These are phyloP conservation scores for Hemiprocne comata DNA, from an alignment of 2,113 vertebrate genomes.

Conservation along the genomic window DNA sequence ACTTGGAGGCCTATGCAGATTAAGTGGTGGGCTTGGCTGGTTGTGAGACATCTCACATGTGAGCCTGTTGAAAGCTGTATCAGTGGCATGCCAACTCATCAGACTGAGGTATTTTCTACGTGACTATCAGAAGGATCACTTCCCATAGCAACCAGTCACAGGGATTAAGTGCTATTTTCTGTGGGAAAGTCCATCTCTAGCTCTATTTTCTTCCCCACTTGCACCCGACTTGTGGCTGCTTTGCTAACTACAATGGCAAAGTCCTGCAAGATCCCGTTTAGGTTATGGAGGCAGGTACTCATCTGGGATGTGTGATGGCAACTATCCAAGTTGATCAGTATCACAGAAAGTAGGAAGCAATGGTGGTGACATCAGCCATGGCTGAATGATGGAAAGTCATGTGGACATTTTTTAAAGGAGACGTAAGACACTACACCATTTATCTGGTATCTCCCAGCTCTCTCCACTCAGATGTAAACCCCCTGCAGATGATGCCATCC, in stretches of 20 bases:
- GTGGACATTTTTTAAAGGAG: not conserved
- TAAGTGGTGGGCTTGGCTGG: not conserved
- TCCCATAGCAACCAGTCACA: not conserved
- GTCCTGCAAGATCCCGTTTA: not conserved
- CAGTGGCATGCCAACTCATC: not conserved
- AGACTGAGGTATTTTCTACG: not conserved
- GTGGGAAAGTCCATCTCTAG: not conserved
- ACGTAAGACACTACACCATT: not conserved
- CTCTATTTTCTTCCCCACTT: not conserved
- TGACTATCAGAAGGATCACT: not conserved
- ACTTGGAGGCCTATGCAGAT: not conserved
- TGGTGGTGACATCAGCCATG: not conserved
- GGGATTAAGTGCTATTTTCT: not conserved
- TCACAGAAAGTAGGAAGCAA: not conserved
- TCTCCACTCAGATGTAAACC: not conserved
- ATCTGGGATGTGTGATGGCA: not conserved
- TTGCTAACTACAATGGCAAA: not conserved
- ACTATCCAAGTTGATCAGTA: not conserved
- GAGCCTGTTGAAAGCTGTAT: not conserved
- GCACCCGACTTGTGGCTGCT: not conserved
- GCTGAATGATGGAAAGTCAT: not conserved
- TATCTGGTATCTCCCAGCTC: not conserved
- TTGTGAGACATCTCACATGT: rapidly evolving
- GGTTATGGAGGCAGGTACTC: not conserved
- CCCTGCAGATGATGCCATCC: not conserved